Base-by-base conservation (phyloP, 2,888 invertebrate genomes). In the Sinotaia quadrata region DNA sequence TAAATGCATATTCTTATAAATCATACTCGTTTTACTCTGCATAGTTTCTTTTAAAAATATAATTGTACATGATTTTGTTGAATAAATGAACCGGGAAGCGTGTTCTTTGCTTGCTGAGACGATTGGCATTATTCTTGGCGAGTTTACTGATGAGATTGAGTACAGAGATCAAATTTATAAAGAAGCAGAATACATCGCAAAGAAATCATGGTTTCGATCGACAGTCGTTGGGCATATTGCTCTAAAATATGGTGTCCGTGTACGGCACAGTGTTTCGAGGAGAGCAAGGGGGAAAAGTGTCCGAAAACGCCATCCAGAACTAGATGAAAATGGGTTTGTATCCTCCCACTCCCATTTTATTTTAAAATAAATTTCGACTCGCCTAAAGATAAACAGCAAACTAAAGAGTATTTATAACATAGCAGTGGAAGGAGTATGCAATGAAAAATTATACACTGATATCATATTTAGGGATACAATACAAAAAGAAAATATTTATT, bases 131-230 rank as follows among this genome's bases (percentile, higher is more conserved):
- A 54, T 63, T 27, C 24, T 63, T 33, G 51, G 41, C 5, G 63
- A 63, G 31, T 41, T 54, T 31, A 41, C 63, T 15, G 63, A 63
- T 18, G 63, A 63, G 4, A 41, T 54, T 7, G 31, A 47, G 0
- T 54, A 63, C 41, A 63, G 34, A n/a, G 31, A 41, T 36, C 15
- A 36, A 33, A 52, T 63, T 21, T 54, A 33, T 31, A 63, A 29
- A 63, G 63, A 63, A 27, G 63, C 63, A 10, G 63, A 63, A n/a
- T 63, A 63, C 41, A 29, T 63, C n/a, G 18, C 41, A 34, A 63
- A 63, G 29, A 63, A 63, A 27, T 21, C 63, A 4, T 63, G 63
- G 63, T 37, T 51, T 18, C n/a, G 41, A 12, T 21, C 54, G 18
- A 52, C 51, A n/a, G 51, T 63, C 24, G 63, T 51, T 2, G 63